Percentiles rank a stretch among this genome's conserved stretches.
Evolutionary conservation across 1,140 invertebrate species (phyloP).

Genomic region (Drosophila quadrilineata): DNA sequence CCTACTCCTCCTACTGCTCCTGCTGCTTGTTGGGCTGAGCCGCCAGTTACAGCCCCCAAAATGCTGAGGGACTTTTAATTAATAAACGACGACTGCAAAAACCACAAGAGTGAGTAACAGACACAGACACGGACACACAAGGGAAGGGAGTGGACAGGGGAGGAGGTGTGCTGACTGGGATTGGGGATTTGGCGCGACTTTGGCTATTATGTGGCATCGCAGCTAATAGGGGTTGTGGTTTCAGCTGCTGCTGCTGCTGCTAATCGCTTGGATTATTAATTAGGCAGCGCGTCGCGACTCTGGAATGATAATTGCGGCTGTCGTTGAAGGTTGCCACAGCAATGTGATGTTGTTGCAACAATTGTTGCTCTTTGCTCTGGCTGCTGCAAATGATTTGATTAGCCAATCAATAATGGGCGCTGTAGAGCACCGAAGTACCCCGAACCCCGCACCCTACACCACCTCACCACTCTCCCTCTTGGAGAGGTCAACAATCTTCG

Average conservation of each 20-base stretch:
- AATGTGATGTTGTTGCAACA: constrained; percentile 3
- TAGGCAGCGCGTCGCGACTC: constrained; percentile 56
- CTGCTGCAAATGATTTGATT: constrained; percentile 69
- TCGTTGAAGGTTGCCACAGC: constrained; percentile 54
- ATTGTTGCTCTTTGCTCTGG: constrained; percentile 9
- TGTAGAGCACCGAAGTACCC: neutral
- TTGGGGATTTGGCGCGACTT: neutral
- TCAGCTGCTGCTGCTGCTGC: constrained; percentile 22
- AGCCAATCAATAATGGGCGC: constrained; percentile 75
- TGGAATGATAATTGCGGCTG: constrained; percentile 79
- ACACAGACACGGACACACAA: too few species aligned
- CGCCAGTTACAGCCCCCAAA: constrained; percentile 43
- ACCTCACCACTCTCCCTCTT: neutral
- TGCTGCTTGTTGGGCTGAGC: neutral
- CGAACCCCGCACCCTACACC: too few species aligned
- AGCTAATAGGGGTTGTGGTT: too few species aligned
- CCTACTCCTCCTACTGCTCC: neutral
- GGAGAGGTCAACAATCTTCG: neutral
- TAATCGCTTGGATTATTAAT: constrained; percentile 79
- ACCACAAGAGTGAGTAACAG: constrained; percentile 33
- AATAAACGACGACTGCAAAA: constrained; percentile 53
- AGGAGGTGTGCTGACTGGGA: neutral
- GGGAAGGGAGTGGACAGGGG: neutral
- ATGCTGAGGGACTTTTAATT: constrained; percentile 63
- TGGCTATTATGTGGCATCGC: too few species aligned